phyloP scores from a whole-genome alignment of 1,140 invertebrate genomes.

The Megathymus violae region DNA sequence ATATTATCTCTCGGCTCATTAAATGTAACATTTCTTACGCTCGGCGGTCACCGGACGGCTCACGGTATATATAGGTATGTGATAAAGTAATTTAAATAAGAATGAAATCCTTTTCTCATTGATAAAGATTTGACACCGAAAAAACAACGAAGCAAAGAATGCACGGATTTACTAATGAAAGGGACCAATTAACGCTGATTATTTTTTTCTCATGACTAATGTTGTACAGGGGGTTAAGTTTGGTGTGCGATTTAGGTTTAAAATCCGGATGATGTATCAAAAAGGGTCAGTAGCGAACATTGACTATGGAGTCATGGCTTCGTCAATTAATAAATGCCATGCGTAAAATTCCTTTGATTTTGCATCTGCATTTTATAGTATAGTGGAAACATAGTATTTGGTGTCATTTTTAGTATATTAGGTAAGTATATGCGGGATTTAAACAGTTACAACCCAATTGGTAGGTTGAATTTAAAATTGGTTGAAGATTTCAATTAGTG shows the following conservation, averaged over 20 bases:
- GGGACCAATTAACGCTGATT: constrained; percentile 81
- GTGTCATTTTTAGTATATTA: too few species aligned
- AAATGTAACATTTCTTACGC: constrained; percentile 64
- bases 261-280: neutral
- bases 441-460: too few species aligned
- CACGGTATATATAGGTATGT: constrained; percentile 53
- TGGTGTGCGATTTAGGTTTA: neutral
- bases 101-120: constrained; percentile 82
- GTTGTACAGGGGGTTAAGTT: constrained; percentile 58
- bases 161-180: constrained; percentile 80
- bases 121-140: constrained; percentile 81
- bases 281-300: too few species aligned
- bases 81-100: constrained; percentile 81
- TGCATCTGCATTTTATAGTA: too few species aligned
- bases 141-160: constrained; percentile 76
- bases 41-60: constrained; percentile 52
- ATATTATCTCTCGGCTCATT: constrained; percentile 43
- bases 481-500: too few species aligned
- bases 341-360: too few species aligned
- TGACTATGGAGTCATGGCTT: too few species aligned
- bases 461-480: too few species aligned
- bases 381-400: too few species aligned
- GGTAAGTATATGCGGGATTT: too few species aligned
- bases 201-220: constrained; percentile 76
- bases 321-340: too few species aligned